A percentile compares a stretch with the other conserved stretches of the same genome.
Evolutionary conservation across 2,888 invertebrate species (phyloP).

Genomic region (Sesia apiformis): DNA sequence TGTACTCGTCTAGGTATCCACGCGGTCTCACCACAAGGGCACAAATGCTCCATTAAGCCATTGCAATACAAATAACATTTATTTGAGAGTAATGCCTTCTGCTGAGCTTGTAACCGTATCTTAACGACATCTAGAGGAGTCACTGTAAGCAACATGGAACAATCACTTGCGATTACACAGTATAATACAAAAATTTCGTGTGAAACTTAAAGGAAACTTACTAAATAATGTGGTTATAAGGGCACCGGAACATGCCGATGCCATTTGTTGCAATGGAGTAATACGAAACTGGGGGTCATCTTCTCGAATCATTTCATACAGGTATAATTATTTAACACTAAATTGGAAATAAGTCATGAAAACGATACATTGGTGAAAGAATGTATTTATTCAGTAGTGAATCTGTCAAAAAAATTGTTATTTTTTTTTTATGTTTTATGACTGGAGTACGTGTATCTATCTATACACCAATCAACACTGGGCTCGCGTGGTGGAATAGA

Average conservation of each 20-base stretch:
- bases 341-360: no score
- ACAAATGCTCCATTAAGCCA: constrained; percentile 98
- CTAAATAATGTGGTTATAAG: constrained; percentile 91
- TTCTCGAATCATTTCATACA: constrained; percentile 56
- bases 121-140: constrained; percentile 99
- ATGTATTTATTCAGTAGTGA: no score
- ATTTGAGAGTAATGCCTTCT: constrained; percentile 85
- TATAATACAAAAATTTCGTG: background rate
- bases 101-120: constrained; percentile 96
- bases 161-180: constrained; percentile 1
- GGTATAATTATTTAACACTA: background rate
- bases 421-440: no score
- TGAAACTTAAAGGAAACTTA: constrained; percentile 50
- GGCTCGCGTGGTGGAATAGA: no score
- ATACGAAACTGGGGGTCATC: constrained; percentile 87
- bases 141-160: constrained; percentile 75
- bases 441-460: no score
- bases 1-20: constrained; percentile 81
- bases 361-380: no score
- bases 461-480: no score
- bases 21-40: constrained; percentile 81
- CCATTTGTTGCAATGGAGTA: constrained; percentile 86
- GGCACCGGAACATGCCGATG: constrained; percentile 91
- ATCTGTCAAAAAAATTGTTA: no score
- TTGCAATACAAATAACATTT: constrained; percentile 97